Evolutionary conservation across 1,140 invertebrate genomes (phyloP).

Genomic region (Arion vulgaris): DNA sequence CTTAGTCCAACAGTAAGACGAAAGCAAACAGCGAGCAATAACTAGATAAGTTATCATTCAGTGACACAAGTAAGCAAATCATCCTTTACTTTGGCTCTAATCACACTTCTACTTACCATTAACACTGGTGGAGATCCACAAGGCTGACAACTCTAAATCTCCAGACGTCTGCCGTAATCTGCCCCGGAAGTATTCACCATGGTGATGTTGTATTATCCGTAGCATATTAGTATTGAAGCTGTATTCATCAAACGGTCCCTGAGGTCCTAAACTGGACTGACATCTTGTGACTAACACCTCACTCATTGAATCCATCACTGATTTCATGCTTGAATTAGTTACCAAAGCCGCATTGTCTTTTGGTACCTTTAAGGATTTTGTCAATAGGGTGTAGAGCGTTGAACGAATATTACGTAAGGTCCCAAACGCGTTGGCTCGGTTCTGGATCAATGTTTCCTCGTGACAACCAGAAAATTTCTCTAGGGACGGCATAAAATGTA

Average conservation of each 20-base stretch:
- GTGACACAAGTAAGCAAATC: too few relatives aligned
- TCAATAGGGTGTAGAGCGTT: slow-evolving; percentile 36
- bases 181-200: slow-evolving; percentile 22
- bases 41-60: too few relatives aligned
- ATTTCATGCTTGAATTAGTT: slow-evolving; percentile 43
- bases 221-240: slow-evolving; percentile 43
- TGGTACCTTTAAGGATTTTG: slow-evolving; percentile 32
- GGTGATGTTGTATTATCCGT: slow-evolving; percentile 20
- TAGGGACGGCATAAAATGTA: slow-evolving; percentile 42
- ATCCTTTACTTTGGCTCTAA: too few relatives aligned
- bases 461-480: slow-evolving; percentile 40
- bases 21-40: too few relatives aligned
- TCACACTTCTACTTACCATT: slow-evolving; percentile 32
- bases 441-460: slow-evolving; percentile 6
- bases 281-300: slow-evolving; percentile 7
- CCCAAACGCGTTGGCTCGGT: slow-evolving; percentile 13
- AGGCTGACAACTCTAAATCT: slow-evolving; percentile 20
- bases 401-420: slow-evolving; percentile 32
- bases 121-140: slow-evolving; percentile 29
- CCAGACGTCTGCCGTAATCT: not conserved
- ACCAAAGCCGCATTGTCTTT: slow-evolving; percentile 37
- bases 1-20: too few relatives aligned
- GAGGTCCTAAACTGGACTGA: not conserved
- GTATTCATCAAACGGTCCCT: slow-evolving; percentile 41
- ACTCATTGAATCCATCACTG: slow-evolving; percentile 23